Percentiles rank a stretch among this genome's conserved stretches.
phyloP scores from a whole-genome alignment of 2,888 invertebrate species.

The Cheilosia grossa region DNA sequence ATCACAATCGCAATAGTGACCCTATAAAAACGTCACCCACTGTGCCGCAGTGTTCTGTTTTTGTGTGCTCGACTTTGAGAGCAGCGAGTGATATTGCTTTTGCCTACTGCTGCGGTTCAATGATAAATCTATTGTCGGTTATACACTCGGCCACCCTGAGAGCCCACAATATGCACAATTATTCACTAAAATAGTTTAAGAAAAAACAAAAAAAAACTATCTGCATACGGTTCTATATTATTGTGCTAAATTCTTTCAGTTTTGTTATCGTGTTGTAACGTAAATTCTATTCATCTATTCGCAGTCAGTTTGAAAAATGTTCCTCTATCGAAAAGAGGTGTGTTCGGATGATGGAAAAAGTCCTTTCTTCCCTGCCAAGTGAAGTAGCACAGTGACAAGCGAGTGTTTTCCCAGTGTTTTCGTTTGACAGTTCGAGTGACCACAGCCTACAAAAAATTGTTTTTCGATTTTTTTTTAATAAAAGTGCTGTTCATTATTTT shows the following conservation, averaged over 20 bases:
- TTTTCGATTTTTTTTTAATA: neutral
- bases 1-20: conserved; percentile 22
- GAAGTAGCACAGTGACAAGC: neutral
- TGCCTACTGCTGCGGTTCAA: conserved; percentile 45
- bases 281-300: conserved; percentile 1
- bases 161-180: conserved; percentile 42
- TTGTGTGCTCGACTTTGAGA: conserved; percentile 25
- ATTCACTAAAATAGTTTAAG: conserved; percentile 37
- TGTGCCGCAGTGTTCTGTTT: conserved; percentile 29
- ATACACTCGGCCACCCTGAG: conserved; percentile 44
- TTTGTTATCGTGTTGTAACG: conserved; percentile 15
- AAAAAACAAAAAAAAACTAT: neutral
- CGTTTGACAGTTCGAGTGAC: conserved; percentile 4
- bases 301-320: conserved; percentile 39
- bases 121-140: conserved; percentile 55
- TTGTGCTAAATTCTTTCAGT: conserved; percentile 1
- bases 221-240: conserved; percentile 7
- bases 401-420: conserved; percentile 6
- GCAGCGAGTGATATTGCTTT: conserved; percentile 40
- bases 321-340: conserved; percentile 47
- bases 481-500: conserved; percentile 27
- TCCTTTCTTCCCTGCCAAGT: conserved; percentile 3
- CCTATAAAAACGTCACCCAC: conserved; percentile 52
- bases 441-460: neutral
- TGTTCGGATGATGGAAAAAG: conserved; percentile 32